Base-by-base conservation (phyloP, 2,113 vertebrate genomes). In the Deroptyus accipitrinus region DNA sequence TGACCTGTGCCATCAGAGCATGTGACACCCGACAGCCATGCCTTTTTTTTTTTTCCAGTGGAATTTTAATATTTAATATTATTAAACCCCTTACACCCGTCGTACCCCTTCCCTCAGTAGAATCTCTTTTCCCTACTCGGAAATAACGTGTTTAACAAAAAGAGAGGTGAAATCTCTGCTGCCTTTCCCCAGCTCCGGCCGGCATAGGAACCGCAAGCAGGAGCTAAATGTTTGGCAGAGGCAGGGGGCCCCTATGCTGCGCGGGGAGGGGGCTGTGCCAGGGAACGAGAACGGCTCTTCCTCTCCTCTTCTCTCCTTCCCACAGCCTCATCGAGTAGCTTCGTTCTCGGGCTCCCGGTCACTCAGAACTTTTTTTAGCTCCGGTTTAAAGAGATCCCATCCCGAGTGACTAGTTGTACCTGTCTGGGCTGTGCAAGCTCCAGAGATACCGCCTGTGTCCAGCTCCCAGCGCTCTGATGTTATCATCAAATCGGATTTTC, bases 401-500 rank as follows among this genome's bases (percentile, higher is more conserved):
- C 92, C 87, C 86, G 77, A 94, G 68, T 89, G 87, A 72, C 48
- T 83, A 44, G 94, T 28, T 85, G 63, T 94, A 90, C 73, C 83
- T 95, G 92, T 72, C 64, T 73, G 90, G 88, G 87, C 84, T 74
- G 30, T 66, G 85, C 61, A 37, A 77, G 41, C 42, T 95, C 70
- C 46, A 28, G 64, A 75, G 66, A 59, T 84, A 86, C 79, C 13
- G 59, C 70, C 72, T 68, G 88, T 54, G 88, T 95, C 63, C 92
- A 86, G 87, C 81, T 96, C 63, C 90, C 83, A 55, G 54, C 54
- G 51, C 92, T 94, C 86, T 44, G 59, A 95, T 96, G 54, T 92
- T 97, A 95, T 93, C 91, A 78, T 51, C 79, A 88, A 88, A 85
- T 97, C 54, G 16, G 91, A 91, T 96, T 95, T 96, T 88, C 80